Conservation (phyloP, 2,797 vertebrate species). For the Sebastes steindachneri region DNA sequence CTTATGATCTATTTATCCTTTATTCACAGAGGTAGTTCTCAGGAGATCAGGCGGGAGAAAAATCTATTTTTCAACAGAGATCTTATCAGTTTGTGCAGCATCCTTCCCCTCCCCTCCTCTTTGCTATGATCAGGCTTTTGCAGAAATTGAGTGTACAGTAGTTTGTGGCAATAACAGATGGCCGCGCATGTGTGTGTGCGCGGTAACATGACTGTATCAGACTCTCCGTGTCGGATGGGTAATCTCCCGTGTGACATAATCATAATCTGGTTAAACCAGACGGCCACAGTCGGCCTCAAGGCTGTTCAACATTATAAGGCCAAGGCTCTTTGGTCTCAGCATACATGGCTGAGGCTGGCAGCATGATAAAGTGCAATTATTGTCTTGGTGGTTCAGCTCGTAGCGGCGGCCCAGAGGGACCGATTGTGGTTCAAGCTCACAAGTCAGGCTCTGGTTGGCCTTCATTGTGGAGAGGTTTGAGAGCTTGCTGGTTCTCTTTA, state of each 20-base stretch:
- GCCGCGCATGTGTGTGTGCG: conserved; percentile 8
- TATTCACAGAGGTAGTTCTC: conserved; percentile 57
- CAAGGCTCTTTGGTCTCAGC: conserved; percentile 39
- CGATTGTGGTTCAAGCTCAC: conserved; percentile 38
- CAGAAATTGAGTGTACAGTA: conserved; percentile 50
- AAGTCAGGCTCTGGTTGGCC: conserved; percentile 7
- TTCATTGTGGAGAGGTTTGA: conserved; percentile 11
- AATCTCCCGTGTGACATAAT: conserved; percentile 70
- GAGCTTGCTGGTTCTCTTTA: not conserved
- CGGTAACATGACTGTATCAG: conserved; percentile 17
- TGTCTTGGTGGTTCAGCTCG: conserved; percentile 36
- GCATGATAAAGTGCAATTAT: conserved; percentile 52
- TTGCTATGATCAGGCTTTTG: conserved; percentile 52
- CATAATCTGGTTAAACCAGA: conserved; percentile 77
- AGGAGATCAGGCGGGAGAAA: conserved; percentile 11
- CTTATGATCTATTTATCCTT: conserved; percentile 50
- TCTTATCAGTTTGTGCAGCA: conserved; percentile 59
- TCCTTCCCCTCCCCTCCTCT: conserved; percentile 36
- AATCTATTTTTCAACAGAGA: conserved; percentile 56
- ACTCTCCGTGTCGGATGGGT: conserved; percentile 71
- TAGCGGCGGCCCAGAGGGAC: conserved; percentile 28
- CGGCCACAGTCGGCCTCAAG: conserved; percentile 58
- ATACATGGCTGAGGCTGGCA: conserved; percentile 45
- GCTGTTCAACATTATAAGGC: conserved; percentile 85
- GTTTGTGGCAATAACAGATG: conserved; percentile 70